Base-by-base conservation (phyloP, 2,888 invertebrate genomes). In the Teinopalpus imperialis region DNA sequence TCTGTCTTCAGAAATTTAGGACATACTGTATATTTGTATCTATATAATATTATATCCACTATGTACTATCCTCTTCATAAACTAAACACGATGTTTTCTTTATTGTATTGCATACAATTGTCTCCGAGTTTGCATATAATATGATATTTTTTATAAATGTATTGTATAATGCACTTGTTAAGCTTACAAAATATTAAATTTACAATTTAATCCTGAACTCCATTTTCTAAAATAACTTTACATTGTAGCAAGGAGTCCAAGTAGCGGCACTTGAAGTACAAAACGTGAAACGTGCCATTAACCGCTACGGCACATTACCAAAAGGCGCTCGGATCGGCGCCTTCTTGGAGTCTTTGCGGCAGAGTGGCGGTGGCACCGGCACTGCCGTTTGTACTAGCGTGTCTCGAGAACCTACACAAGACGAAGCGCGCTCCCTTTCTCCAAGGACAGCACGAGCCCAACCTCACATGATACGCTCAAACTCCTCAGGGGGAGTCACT, bases 241-340 rank as follows among this genome's bases (percentile, higher is more conserved):
- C n/a, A n/a, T 56, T 55, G n/a, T 59, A 73, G 73, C 77, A 69
- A 47, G 91, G 90, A 61, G 93, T 95, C 20, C 95, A 96, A 63
- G 95, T 98, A 52, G 98, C 97, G 41, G 97, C 98, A 12, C 90
- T 98, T 59, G 98, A 98, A 82, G 97, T 97, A 55, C 96, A 97
- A 85, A 98, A 98, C 86, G 98, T 98, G 39, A 95, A 97, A 68
- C 93, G 97, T 57, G 97, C 97, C 31, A 97, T 97, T 56, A 98
- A 97, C 81, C 92, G 98, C 14, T 98, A 98, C 75, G 99, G 99
- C 9, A 99, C 99, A 5, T 88, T 99, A 66, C 99, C 99, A 0
- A 99, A 98, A 82, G 98, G 96, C 34, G 97, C 97, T 5, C 92
- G 98, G 55, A 98, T 99, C 61, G 98, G 98, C 18, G 98, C 98